Evolutionary conservation across 2,113 vertebrate species (phyloP).

Genomic region (Rhineura floridana): DNA sequence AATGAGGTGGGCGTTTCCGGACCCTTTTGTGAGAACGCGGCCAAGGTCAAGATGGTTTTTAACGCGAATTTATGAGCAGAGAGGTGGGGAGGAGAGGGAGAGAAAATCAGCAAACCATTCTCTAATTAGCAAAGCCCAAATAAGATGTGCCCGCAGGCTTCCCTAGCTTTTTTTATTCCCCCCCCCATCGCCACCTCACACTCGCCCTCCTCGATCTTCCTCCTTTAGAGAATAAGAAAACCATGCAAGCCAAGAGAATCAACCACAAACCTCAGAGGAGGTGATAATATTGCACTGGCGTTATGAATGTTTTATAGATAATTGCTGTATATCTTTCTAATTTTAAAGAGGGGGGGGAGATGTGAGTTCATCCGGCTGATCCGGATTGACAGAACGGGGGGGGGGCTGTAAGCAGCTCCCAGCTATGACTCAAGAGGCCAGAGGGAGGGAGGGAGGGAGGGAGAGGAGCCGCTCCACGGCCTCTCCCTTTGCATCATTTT

Average conservation of each 20-base stretch:
- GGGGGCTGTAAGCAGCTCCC: background rate
- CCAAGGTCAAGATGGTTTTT: constrained; percentile 82
- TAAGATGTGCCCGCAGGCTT: constrained; percentile 80
- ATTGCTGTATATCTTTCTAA: constrained; percentile 75
- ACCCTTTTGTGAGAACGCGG: constrained; percentile 75
- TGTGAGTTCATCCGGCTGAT: constrained; percentile 18
- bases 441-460: too few relatives aligned
- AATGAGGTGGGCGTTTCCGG: constrained; percentile 67
- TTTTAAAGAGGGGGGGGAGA: constrained; percentile 32
- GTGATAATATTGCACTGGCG: constrained; percentile 50
- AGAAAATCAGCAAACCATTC: constrained; percentile 78
- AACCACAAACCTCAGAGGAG: constrained; percentile 66
- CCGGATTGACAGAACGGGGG: constrained; percentile 7
- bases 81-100: background rate
- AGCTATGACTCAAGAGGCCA: background rate
- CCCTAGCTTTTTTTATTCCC: constrained; percentile 45
- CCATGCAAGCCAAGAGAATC: constrained; percentile 51
- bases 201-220: background rate
- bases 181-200: background rate
- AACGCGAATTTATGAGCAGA: constrained; percentile 78
- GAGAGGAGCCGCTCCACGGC: too few relatives aligned
- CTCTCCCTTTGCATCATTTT: background rate
- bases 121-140: constrained; percentile 83
- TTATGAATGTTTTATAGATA: constrained; percentile 77
- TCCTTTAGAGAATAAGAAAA: background rate